These are phyloP conservation scores for Ataeniobius toweri DNA, from an alignment of 2,797 vertebrate species.

Conservation along the genomic window DNA sequence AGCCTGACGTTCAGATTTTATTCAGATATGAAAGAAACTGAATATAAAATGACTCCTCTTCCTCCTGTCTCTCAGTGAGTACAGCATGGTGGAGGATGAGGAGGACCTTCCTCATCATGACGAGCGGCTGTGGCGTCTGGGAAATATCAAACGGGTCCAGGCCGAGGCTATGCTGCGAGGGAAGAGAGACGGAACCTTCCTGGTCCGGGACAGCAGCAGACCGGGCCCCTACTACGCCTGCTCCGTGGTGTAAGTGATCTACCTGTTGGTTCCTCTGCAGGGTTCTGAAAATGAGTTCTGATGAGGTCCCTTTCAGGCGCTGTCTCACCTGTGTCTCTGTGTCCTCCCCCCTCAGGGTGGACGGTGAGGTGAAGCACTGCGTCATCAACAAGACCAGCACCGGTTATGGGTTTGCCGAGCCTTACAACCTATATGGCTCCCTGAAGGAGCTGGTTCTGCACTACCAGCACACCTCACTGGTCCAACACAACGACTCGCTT, in stretches of 20 bases:
- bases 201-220: conserved; percentile 91
- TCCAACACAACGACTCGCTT: conserved; percentile 94
- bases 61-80: conserved; percentile 58
- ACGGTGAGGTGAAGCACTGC: conserved; percentile 91
- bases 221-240: conserved; percentile 92
- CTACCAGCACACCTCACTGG: conserved; percentile 91
- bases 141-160: conserved; percentile 89
- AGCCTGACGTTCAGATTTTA: too few relatives aligned
- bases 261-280: rapidly evolving
- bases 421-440: conserved; percentile 91
- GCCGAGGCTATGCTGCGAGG: conserved; percentile 89
- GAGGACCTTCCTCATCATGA: conserved; percentile 92
- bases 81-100: conserved; percentile 88
- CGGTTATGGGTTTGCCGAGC: conserved; percentile 89
- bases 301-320: too few relatives aligned
- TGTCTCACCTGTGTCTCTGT: background rate
- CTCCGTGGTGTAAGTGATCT: conserved; percentile 88
- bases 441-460: conserved; percentile 93
- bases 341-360: conserved; percentile 77
- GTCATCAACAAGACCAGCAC: conserved; percentile 91
- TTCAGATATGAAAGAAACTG: too few relatives aligned
- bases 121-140: conserved; percentile 91
- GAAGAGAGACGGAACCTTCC: conserved; percentile 89
- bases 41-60: background rate
- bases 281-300: too few relatives aligned